Base-by-base conservation (phyloP, 2,113 vertebrate species). In the Cygnus atratus region DNA sequence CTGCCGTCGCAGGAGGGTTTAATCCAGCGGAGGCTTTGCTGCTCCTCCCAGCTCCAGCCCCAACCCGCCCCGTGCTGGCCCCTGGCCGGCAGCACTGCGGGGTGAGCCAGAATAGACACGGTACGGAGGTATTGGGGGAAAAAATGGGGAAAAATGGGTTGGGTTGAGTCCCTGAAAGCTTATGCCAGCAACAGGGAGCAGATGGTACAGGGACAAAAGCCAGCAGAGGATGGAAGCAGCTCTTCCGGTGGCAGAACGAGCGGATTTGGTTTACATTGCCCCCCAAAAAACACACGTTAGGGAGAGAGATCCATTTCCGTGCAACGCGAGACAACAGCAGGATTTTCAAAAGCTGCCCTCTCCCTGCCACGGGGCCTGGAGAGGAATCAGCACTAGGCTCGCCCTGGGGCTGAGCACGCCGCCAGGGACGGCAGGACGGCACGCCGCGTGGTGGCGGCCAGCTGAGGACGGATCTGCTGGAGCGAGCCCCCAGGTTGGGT, bases 81-180 rank as follows among this genome's bases (percentile, higher is more conserved):
- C 26, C 11, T 0, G 26, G 59, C 66, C 0, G 0, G 18, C 0
- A 0, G 4, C 13, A 9, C 72, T 70, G 50, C 48, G 65, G 76
- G 31, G 17, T n/a, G 61, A 87, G 29, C 39, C 76, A 62, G 33
- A 76, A 31, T 0, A 35, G 65, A 57, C n/a, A 20, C 21, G 58
- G 50, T 43, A 19, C 0, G 54, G 44, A 59, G 8, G 55, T 31
- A 9, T 35, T 43, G 14, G 10, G 35, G 48, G 48, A 16, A 35
- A 39, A 88, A 48, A 44, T 0, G 0, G 21, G 46, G 61, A 89
- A 29, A 76, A 24, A 3, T 5, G 65, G 7, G 19, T 5, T 54
- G 21, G 25, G 37, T 2, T 72, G 28, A 61, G 50, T 35, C 46
- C 77, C 54, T 43, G 19, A 4, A 12, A 28, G 12, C 7, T 89